Conservation (phyloP, 2,888 invertebrate species). For the Rhynchonema sp. region DNA sequence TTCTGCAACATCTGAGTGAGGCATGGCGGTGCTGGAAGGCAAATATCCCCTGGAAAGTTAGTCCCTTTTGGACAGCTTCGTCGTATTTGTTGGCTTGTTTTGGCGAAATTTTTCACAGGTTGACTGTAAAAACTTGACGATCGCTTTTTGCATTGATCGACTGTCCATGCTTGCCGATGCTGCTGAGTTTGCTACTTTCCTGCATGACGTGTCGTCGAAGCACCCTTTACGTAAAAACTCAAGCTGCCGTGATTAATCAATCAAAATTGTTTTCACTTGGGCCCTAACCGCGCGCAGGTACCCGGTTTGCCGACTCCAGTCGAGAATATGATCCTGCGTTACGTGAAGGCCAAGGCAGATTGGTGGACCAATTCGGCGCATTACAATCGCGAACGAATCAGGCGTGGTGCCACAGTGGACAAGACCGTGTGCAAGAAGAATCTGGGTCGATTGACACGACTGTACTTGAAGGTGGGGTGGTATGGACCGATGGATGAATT, state of each 20-base stretch:
- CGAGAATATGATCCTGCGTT: conserved; percentile 98
- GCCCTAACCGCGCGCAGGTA: too few relatives aligned
- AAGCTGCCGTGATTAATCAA: too few relatives aligned
- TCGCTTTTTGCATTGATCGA: neutral
- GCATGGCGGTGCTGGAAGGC: conserved; percentile 99
- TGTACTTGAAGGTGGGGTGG: conserved; percentile 54
- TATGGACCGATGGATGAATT: neutral
- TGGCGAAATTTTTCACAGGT: neutral
- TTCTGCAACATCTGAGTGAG: conserved; percentile 92
- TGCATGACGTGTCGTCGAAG: too few relatives aligned
- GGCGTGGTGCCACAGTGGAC: conserved; percentile 97
- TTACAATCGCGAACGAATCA: conserved; percentile 92
- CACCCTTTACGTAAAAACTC: too few relatives aligned
- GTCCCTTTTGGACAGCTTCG: neutral
- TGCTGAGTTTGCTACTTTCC: too few relatives aligned
- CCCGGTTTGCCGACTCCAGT: conserved; percentile 96
- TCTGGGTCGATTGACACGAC: conserved; percentile 79
- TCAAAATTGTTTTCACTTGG: too few relatives aligned
- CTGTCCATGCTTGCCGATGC: too few relatives aligned
- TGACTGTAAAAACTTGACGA: neutral
- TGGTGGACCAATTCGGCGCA: conserved; percentile 99
- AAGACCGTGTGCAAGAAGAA: conserved; percentile 99
- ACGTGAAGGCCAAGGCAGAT: conserved; percentile 99
- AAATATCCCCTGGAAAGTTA: conserved; percentile 96
- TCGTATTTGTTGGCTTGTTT: neutral